These are phyloP conservation scores for Limnephilus auricula DNA, from an alignment of 2,888 invertebrate genomes.

Conservation along the genomic window DNA sequence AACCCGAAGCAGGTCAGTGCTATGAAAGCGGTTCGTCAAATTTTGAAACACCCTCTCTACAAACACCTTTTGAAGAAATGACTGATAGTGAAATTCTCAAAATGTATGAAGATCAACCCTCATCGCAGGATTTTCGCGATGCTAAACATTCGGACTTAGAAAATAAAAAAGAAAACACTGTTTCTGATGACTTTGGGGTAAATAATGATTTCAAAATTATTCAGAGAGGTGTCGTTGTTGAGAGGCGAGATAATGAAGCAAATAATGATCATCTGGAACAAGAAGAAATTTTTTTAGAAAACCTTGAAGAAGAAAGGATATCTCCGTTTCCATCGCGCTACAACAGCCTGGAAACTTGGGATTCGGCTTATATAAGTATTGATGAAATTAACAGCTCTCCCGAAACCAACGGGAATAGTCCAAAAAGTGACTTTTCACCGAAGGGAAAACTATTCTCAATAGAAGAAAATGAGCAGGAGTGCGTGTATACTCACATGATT, in stretches of 20 bases:
- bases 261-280: not conserved
- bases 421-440: conserved; percentile 55
- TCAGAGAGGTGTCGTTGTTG: conserved; percentile 38
- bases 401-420: conserved; percentile 72
- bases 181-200: conserved; percentile 45
- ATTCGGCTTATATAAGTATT: conserved; percentile 78
- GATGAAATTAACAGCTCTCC: conserved; percentile 75
- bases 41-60: conserved; percentile 59
- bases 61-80: conserved; percentile 64
- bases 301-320: conserved; percentile 40
- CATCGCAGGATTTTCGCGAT: conserved; percentile 71
- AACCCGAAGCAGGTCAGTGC: conserved; percentile 45
- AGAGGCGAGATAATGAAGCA: not conserved
- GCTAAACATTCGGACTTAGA: conserved; percentile 5
- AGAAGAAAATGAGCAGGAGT: conserved; percentile 69
- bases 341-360: conserved; percentile 73
- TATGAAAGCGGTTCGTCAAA: conserved; percentile 54
- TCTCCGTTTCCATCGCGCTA: not conserved
- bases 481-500: conserved; percentile 68
- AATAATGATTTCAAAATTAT: conserved; percentile 60
- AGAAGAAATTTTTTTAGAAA: conserved; percentile 47
- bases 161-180: conserved; percentile 8
- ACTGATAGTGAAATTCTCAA: conserved; percentile 66
- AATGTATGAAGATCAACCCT: conserved; percentile 68
- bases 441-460: conserved; percentile 63